These are phyloP conservation scores for Andrena bucephala DNA, from an alignment of 2,888 invertebrate genomes.

Conservation along the genomic window DNA sequence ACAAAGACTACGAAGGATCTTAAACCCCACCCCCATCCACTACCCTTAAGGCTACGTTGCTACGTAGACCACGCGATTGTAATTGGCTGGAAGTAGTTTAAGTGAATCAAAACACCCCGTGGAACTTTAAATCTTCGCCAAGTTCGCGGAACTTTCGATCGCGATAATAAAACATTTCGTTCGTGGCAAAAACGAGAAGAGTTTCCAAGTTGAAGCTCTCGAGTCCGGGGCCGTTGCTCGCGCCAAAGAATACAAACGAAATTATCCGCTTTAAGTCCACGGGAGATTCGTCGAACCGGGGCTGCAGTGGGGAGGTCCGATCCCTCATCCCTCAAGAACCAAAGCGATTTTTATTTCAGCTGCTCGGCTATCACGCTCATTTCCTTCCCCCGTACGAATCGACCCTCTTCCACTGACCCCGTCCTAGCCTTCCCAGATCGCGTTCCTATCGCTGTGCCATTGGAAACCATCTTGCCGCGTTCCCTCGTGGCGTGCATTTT, in stretches of 20 bases:
- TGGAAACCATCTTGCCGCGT: background rate
- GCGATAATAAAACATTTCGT: slow-evolving; percentile 30
- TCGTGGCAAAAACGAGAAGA: background rate
- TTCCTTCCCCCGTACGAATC: slow-evolving; percentile 15
- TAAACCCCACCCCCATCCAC: background rate
- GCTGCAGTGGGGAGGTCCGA: slow-evolving; percentile 28
- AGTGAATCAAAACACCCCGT: slow-evolving; percentile 6
- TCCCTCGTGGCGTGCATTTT: slow-evolving; percentile 41
- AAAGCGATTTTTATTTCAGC: slow-evolving; percentile 59
- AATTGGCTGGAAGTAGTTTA: slow-evolving; percentile 19
- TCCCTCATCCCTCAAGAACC: slow-evolving; percentile 49
- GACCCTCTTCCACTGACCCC: slow-evolving; percentile 4
- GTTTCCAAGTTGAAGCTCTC: background rate
- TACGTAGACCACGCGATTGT: background rate
- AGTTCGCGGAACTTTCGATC: slow-evolving; percentile 7
- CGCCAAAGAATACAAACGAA: slow-evolving; percentile 9
- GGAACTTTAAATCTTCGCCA: slow-evolving; percentile 14
- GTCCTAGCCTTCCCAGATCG: background rate
- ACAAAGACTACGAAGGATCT: background rate
- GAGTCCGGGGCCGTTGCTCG: background rate
- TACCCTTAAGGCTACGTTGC: background rate
- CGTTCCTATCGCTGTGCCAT: background rate
- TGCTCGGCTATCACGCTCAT: slow-evolving; percentile 28
- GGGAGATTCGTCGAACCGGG: slow-evolving; percentile 75
- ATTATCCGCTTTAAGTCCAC: slow-evolving; percentile 73